Conservation (phyloP, 2,797 vertebrate species). For the Poecilia picta region DNA sequence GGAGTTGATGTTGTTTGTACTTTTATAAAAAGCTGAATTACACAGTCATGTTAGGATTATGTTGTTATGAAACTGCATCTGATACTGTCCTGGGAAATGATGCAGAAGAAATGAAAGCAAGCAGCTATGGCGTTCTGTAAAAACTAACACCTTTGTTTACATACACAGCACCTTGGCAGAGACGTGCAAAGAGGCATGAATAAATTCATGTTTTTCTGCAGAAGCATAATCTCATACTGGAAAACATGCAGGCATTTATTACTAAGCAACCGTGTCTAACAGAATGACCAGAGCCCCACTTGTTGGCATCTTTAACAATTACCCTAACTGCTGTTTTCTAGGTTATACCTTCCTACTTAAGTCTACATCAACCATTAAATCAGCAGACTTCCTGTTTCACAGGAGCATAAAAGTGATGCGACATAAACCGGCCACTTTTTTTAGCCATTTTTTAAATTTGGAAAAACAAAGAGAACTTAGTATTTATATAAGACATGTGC, state of each 20-base stretch:
- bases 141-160: neutral
- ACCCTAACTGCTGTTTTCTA: neutral
- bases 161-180: neutral
- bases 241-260: neutral
- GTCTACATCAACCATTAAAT: neutral
- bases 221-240: neutral
- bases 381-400: neutral
- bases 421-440: neutral
- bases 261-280: neutral
- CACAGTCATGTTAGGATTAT: neutral
- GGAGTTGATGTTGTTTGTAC: neutral
- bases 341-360: neutral
- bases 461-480: neutral
- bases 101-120: neutral
- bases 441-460: neutral
- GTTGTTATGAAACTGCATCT: neutral
- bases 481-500: neutral
- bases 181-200: neutral
- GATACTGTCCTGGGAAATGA: neutral
- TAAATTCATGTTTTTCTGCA: neutral
- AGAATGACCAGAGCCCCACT: neutral
- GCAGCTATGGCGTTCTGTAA: neutral
- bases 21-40: neutral
- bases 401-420: neutral
- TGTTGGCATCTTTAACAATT: neutral